Conservation (phyloP, 2,797 vertebrate genomes). For the Acrossocheilus wenchowensis region DNA sequence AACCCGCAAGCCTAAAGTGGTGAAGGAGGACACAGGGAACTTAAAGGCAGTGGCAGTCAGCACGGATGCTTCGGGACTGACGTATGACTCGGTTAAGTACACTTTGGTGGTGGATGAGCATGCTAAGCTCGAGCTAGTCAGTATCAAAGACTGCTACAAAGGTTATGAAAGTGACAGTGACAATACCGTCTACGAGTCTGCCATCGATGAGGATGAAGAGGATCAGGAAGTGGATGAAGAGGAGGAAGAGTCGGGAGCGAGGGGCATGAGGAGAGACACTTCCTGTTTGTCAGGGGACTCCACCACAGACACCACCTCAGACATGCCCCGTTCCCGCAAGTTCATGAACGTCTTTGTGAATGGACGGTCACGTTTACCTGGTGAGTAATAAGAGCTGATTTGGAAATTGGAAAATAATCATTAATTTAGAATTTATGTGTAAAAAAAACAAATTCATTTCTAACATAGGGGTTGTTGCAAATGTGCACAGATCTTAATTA, state of each 20-base stretch:
- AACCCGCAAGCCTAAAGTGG: slow-evolving; percentile 5
- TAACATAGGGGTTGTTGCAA: background rate
- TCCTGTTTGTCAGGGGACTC: slow-evolving; percentile 81
- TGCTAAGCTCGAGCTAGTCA: slow-evolving; percentile 89
- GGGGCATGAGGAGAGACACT: slow-evolving; percentile 71
- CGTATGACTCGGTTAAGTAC: slow-evolving; percentile 91
- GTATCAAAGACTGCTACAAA: slow-evolving; percentile 89
- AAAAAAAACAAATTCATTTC: background rate
- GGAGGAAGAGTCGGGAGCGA: slow-evolving; percentile 71
- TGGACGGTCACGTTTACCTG: slow-evolving; percentile 84
- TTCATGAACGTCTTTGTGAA: slow-evolving; percentile 94
- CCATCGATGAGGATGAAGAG: slow-evolving; percentile 84
- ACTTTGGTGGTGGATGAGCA: slow-evolving; percentile 94
- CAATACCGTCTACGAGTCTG: slow-evolving; percentile 84
- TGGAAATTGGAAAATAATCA: background rate
- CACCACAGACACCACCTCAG: slow-evolving; percentile 79
- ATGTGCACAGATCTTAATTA: background rate
- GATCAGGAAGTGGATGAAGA: slow-evolving; percentile 76
- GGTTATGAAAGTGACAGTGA: slow-evolving; percentile 86
- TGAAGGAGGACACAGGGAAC: slow-evolving; percentile 39
- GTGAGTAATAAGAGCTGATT: slow-evolving; percentile 73
- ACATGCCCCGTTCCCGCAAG: slow-evolving; percentile 89
- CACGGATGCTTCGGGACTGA: slow-evolving; percentile 84
- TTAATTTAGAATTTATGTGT: background rate
- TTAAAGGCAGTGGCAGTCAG: slow-evolving; percentile 75